Evolutionary conservation across 2,113 vertebrate species (phyloP).

Genomic region (Nerophis lumbriciformis): DNA sequence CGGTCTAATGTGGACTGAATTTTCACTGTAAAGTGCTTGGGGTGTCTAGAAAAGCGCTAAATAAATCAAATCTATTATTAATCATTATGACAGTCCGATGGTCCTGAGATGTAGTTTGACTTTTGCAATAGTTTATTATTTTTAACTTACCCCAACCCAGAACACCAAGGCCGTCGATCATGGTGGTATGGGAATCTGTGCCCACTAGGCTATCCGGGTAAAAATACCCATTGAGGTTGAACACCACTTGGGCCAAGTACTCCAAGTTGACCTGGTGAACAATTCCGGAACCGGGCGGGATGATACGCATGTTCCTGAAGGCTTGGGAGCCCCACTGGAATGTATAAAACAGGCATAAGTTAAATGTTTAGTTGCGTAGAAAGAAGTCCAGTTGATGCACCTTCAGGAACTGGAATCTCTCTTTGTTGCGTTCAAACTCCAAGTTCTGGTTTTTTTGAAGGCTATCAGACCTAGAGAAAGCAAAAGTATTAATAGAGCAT

Average conservation of each 20-base stretch:
- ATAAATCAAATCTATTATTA: too few relatives aligned
- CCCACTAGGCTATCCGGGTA: slow-evolving; percentile 97
- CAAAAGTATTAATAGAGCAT: neutral
- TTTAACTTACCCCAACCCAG: slow-evolving; percentile 91
- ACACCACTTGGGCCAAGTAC: slow-evolving; percentile 91
- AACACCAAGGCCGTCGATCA: slow-evolving; percentile 94
- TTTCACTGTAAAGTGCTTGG: too few relatives aligned
- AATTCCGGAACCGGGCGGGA: slow-evolving; percentile 95
- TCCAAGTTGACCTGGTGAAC: slow-evolving; percentile 98
- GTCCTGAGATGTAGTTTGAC: neutral
- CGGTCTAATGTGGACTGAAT: too few relatives aligned
- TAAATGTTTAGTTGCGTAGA: neutral
- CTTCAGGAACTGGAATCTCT: slow-evolving; percentile 97
- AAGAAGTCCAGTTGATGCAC: slow-evolving; percentile 53
- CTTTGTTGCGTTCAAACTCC: slow-evolving; percentile 96
- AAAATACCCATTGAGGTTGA: slow-evolving; percentile 81
- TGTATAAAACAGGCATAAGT: neutral
- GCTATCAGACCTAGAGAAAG: slow-evolving; percentile 80
- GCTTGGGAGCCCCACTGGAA: slow-evolving; percentile 93
- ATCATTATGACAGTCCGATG: too few relatives aligned
- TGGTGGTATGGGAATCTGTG: slow-evolving; percentile 97
- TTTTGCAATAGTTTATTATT: too few relatives aligned
- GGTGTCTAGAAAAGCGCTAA: too few relatives aligned
- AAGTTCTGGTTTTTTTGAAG: slow-evolving; percentile 95
- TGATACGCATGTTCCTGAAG: slow-evolving; percentile 93